Percentiles rank a stretch among this genome's conserved stretches.
Conservation (phyloP, 1,140 invertebrate species). For the Wiebesia pumilae region DNA sequence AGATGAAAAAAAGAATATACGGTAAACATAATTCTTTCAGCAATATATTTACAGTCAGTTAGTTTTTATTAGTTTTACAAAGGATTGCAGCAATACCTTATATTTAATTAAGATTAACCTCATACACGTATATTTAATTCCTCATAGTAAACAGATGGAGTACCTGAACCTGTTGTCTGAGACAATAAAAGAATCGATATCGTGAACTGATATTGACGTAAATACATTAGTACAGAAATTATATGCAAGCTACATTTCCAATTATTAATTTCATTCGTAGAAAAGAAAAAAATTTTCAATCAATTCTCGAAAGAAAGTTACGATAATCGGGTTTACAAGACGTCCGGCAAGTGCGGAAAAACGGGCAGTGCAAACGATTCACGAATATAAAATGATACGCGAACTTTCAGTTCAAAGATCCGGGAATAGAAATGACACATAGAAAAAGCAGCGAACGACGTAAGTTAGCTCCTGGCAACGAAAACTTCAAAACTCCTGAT, state of each 20-base stretch:
- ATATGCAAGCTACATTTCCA: neutral
- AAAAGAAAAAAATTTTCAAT: neutral
- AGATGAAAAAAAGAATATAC: too few species aligned
- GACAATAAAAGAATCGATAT: neutral
- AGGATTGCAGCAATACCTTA: too few species aligned
- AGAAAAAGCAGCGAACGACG: constrained; percentile 48
- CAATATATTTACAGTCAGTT: too few species aligned
- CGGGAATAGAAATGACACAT: neutral
- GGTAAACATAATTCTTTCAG: too few species aligned
- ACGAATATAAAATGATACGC: neutral
- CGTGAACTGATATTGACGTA: neutral
- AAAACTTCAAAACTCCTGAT: neutral
- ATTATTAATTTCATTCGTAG: neutral
- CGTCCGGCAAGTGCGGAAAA: neutral
- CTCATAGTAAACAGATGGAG: neutral
- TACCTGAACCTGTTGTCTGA: neutral
- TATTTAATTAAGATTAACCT: too few species aligned
- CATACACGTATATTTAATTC: neutral
- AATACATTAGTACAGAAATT: neutral
- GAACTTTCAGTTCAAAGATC: neutral
- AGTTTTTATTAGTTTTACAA: too few species aligned
- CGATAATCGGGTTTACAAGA: constrained; percentile 5
- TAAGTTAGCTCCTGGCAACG: constrained; percentile 63
- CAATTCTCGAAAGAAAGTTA: too few species aligned
- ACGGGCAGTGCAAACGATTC: neutral